Evolutionary conservation across 2,113 vertebrate genomes (phyloP).

Genomic region (Pardalotus punctatus): DNA sequence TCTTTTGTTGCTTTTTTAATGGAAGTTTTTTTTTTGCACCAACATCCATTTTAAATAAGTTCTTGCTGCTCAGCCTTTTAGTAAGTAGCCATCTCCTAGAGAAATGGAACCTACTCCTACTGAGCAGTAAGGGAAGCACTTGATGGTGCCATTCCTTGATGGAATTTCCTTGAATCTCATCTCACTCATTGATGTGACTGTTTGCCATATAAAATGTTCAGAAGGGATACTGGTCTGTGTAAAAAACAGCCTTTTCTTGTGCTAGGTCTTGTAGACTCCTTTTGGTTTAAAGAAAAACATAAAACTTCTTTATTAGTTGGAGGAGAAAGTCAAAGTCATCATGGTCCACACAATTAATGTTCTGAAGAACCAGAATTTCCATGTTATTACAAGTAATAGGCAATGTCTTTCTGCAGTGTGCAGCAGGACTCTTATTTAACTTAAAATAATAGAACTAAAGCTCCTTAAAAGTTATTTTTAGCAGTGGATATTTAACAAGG

Average conservation of each 20-base stretch:
- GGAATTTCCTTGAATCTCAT: background rate
- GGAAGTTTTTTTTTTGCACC: background rate
- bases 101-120: background rate
- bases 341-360: background rate
- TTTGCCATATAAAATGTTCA: background rate
- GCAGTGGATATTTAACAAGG: background rate
- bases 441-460: background rate
- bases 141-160: background rate
- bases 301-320: background rate
- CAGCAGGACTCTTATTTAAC: background rate
- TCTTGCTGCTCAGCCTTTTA: background rate
- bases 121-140: background rate
- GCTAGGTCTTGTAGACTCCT: background rate
- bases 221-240: background rate
- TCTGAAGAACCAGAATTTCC: background rate
- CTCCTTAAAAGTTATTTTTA: background rate
- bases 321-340: constrained; percentile 30
- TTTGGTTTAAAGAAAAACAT: background rate
- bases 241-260: background rate
- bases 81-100: background rate
- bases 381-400: background rate
- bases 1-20: background rate
- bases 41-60: background rate
- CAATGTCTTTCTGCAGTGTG: background rate
- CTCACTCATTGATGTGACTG: background rate